Conservation (phyloP, 2,888 invertebrate genomes). For the Boloria selene region DNA sequence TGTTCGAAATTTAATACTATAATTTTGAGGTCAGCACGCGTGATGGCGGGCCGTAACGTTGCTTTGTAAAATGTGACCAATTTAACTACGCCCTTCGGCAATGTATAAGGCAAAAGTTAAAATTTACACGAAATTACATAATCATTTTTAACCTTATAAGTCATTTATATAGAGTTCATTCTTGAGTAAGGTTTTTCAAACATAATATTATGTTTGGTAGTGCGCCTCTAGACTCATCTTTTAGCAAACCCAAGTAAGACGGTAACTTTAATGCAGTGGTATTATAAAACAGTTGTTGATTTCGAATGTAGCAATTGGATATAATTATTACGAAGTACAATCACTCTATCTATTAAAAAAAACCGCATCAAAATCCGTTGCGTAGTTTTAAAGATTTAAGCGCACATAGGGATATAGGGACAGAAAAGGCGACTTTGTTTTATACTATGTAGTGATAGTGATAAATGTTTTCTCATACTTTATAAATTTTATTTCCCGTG, state of each 20-base stretch:
- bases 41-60: slow-evolving; percentile 57
- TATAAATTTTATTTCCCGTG: no score
- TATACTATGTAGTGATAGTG: no score
- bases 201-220: slow-evolving; percentile 1
- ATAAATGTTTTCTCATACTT: no score
- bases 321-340: slow-evolving; percentile 57
- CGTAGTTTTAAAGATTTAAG: no score
- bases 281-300: slow-evolving; percentile 68
- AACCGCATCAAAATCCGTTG: no score
- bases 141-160: slow-evolving; percentile 20
- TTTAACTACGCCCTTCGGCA: slow-evolving; percentile 53
- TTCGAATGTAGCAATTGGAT: slow-evolving; percentile 60
- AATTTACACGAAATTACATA: slow-evolving; percentile 11
- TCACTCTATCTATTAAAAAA: no score
- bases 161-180: not conserved
- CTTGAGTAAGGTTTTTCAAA: slow-evolving; percentile 14
- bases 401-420: no score
- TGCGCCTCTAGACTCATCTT: slow-evolving; percentile 43
- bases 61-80: slow-evolving; percentile 60
- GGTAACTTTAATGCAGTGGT: slow-evolving; percentile 48
- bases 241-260: slow-evolving; percentile 45
- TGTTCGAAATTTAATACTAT: slow-evolving; percentile 61
- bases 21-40: slow-evolving; percentile 64
- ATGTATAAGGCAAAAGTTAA: slow-evolving; percentile 21
- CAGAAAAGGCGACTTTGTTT: no score